Evolutionary conservation across 2,113 vertebrate species (phyloP).

Genomic region (Neogobius melanostomus): DNA sequence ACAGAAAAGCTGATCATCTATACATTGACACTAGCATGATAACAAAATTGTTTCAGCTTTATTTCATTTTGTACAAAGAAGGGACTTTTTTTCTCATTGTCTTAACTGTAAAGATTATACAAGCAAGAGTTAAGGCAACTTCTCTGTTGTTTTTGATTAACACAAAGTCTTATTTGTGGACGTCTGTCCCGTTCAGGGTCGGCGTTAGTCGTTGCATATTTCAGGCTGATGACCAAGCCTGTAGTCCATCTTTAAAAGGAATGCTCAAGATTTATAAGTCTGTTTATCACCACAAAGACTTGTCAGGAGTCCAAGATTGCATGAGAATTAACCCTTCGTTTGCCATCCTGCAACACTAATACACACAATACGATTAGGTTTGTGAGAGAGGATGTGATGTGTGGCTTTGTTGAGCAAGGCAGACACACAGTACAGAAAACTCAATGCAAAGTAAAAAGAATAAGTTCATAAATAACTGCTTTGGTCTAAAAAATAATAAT

Average conservation of each 20-base stretch:
- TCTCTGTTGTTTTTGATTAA: slow-evolving; percentile 72
- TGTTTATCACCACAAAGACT: slow-evolving; percentile 42
- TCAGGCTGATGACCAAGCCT: slow-evolving; percentile 63
- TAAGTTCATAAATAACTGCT: slow-evolving; percentile 12
- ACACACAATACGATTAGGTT: slow-evolving; percentile 10
- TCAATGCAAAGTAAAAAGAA: slow-evolving; percentile 1
- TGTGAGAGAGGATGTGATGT: slow-evolving; percentile 12
- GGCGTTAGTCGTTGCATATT: slow-evolving; percentile 75
- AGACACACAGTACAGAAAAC: slow-evolving; percentile 13
- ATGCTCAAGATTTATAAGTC: slow-evolving; percentile 58
- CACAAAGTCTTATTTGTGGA: slow-evolving; percentile 61
- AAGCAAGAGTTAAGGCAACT: slow-evolving; percentile 84
- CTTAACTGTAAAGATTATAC: slow-evolving; percentile 75
- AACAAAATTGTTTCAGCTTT: slow-evolving; percentile 75
- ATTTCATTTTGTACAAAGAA: slow-evolving; percentile 75
- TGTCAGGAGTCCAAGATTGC: slow-evolving; percentile 32
- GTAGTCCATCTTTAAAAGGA: slow-evolving; percentile 52
- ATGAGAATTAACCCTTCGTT: slow-evolving; percentile 19
- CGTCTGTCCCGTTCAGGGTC: slow-evolving; percentile 38
- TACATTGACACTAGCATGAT: slow-evolving; percentile 81
- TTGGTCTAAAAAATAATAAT: slow-evolving; percentile 26
- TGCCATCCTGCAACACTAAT: slow-evolving; percentile 6
- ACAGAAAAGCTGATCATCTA: slow-evolving; percentile 79
- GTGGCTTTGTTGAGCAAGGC: slow-evolving; percentile 18
- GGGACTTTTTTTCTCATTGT: slow-evolving; percentile 67